These are phyloP conservation scores for Zelostemma sp. DNA, from an alignment of 1,140 invertebrate species.

Conservation along the genomic window DNA sequence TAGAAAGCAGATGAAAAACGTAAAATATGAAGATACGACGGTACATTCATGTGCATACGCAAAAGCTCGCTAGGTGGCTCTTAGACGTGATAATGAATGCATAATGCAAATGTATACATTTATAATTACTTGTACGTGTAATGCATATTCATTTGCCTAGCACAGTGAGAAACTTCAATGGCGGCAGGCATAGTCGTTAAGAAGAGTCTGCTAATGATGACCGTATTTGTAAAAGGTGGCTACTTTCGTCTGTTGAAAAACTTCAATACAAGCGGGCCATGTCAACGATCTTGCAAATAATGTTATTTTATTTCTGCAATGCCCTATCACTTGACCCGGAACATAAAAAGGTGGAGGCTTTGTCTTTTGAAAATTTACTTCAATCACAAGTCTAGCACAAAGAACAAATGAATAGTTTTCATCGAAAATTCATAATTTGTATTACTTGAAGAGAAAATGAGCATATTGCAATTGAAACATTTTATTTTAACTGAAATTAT, in stretches of 20 bases:
- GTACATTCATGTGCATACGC: slow-evolving; percentile 47
- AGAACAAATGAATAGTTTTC: background rate
- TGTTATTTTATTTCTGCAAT: background rate
- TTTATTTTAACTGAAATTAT: too few species aligned
- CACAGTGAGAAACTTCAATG: slow-evolving; percentile 42
- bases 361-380: background rate
- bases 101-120: slow-evolving; percentile 52
- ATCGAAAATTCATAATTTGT: too few species aligned
- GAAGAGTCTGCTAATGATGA: slow-evolving; percentile 44
- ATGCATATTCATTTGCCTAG: slow-evolving; percentile 49
- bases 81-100: slow-evolving; percentile 50
- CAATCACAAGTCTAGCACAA: background rate
- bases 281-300: slow-evolving; percentile 11
- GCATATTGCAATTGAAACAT: too few species aligned
- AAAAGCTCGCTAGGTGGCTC: slow-evolving; percentile 42
- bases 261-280: slow-evolving; percentile 9
- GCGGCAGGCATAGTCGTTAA: slow-evolving; percentile 35
- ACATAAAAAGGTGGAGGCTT: slow-evolving; percentile 1
- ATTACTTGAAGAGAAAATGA: too few species aligned
- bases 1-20: slow-evolving; percentile 20
- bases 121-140: slow-evolving; percentile 50
- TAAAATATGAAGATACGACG: slow-evolving; percentile 27
- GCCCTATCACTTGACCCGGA: slow-evolving; percentile 10
- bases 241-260: slow-evolving; percentile 24
- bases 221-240: slow-evolving; percentile 35